These are phyloP conservation scores for Mormyrus proboscirostris DNA, from an alignment of 2,797 vertebrate genomes.

Conservation along the genomic window DNA sequence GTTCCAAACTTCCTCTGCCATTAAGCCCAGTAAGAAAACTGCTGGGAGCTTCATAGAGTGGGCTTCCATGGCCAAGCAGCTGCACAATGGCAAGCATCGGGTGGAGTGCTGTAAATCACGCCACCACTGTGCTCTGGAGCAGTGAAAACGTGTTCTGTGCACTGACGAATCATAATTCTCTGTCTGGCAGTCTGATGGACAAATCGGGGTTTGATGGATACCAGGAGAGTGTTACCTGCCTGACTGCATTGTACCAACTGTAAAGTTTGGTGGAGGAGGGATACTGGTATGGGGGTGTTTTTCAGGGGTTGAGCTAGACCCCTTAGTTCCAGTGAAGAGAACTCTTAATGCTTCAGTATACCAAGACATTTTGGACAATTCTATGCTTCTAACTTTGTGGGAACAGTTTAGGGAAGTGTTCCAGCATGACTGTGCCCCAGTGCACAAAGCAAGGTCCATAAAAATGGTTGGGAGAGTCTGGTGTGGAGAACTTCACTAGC, in stretches of 20 bases:
- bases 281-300: neutral
- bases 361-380: neutral
- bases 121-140: neutral
- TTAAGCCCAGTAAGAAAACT: neutral
- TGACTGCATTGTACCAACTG: neutral
- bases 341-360: neutral
- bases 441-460: neutral
- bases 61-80: neutral
- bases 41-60: neutral
- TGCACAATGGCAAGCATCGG: neutral
- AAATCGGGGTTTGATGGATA: neutral
- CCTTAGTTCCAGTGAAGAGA: neutral
- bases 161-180: neutral
- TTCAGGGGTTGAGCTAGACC: neutral
- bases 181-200: neutral
- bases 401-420: neutral
- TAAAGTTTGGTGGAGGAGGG: neutral
- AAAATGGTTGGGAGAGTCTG: neutral
- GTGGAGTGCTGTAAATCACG: neutral
- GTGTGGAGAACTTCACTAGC: neutral
- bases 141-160: neutral
- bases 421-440: neutral
- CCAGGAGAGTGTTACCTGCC: neutral
- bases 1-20: neutral
- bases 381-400: neutral